Base-by-base conservation (phyloP, 2,888 invertebrate species). In the Napeogenes inachia region DNA sequence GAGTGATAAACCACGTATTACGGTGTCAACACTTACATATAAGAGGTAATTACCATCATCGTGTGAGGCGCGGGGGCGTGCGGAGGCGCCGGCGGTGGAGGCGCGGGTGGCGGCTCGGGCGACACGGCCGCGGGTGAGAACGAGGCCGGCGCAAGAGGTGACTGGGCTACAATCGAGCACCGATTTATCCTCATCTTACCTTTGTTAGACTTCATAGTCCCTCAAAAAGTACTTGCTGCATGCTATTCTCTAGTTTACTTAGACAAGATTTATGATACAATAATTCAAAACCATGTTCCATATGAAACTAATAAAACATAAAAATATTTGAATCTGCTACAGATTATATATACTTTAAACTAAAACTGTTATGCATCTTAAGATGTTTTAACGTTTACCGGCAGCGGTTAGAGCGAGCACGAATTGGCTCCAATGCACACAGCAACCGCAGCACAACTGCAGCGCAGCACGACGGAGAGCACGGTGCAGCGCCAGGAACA, bases 401-500 rank as follows among this genome's bases (percentile, higher is more conserved):
- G 91, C 91, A 53, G 91, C 91, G 13, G 91, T 90, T 3, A 91
- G 81, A 45, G 91, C 89, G 50, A 93, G 81, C 56, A 93, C 91
- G 79, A 93, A 93, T 70, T 92, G 91, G 70, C 92, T 92, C 87
- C 93, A 91, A 71, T 92, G 92, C 70, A 93, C 92, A 81, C 94
- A 93, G 80, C 93, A 93, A 56, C 95, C 95, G 84, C 95, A 95
- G 87, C 95, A 94, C 53, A 95, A 87, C 79, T 95, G 95, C 58
- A 94, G 84, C 47, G 94, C 91, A 0, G 95, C 95, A 59, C 93
- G 91, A 21, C 95, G 91, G 65, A 96, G 89, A 3, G 95, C 95
- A 45, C 94, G 92, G 79, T 96, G 96, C 61, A 96, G 89, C 57
- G 94, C 93, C 81, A 96, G 92, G 84, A 96, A 95, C 70, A 96